Evolutionary conservation across 2,888 invertebrate genomes (phyloP).

Genomic region (Oxytorus armatus): DNA sequence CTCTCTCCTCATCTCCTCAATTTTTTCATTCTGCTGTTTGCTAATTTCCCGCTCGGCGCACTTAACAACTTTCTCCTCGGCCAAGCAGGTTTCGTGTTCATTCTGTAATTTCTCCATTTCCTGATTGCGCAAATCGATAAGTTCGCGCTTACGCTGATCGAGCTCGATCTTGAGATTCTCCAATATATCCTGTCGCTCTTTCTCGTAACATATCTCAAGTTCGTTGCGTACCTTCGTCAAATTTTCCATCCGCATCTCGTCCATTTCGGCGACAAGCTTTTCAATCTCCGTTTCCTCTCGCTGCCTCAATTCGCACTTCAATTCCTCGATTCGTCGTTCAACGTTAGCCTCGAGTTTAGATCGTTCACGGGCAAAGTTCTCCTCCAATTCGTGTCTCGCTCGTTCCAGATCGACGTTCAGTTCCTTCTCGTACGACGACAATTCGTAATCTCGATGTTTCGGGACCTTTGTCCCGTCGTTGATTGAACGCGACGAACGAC

Average conservation of each 20-base stretch:
- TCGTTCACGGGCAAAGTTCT: constrained; percentile 84
- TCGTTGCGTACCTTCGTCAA: constrained; percentile 79
- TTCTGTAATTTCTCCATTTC: constrained; percentile 86
- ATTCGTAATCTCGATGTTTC: constrained; percentile 85
- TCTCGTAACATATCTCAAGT: constrained; percentile 82
- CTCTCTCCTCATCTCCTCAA: constrained; percentile 87
- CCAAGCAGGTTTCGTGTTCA: constrained; percentile 85
- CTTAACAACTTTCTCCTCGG: constrained; percentile 79
- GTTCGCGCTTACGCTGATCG: constrained; percentile 84
- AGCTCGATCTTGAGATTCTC: constrained; percentile 85
- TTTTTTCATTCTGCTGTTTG: constrained; percentile 85
- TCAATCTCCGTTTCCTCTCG: constrained; percentile 80
- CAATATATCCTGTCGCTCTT: constrained; percentile 83
- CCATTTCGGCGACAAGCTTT: constrained; percentile 79
- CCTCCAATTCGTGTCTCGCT: constrained; percentile 82
- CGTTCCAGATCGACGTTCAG: constrained; percentile 85
- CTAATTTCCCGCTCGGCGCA: constrained; percentile 78
- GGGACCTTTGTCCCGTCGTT: constrained; percentile 84
- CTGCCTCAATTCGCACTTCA: constrained; percentile 85
- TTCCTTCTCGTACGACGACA: constrained; percentile 86
- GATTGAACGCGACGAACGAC: constrained; percentile 56
- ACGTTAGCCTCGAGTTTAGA: constrained; percentile 84
- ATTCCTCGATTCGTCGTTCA: constrained; percentile 83
- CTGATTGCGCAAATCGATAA: constrained; percentile 85
- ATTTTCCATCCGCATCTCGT: constrained; percentile 76